Evolutionary conservation across 2,888 invertebrate genomes (phyloP).

Genomic region (Timema cristinae): DNA sequence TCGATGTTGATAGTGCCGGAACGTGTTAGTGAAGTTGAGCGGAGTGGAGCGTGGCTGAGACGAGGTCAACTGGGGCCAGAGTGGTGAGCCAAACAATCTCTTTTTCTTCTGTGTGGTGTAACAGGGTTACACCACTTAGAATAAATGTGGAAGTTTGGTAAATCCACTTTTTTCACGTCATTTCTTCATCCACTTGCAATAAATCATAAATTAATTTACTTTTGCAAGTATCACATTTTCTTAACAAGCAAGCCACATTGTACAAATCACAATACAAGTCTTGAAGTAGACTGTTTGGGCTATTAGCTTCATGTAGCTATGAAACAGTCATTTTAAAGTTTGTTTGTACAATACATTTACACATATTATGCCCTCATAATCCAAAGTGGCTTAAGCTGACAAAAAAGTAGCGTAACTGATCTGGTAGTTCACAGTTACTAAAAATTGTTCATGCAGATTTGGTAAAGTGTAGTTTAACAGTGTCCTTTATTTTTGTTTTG

Average conservation of each 20-base stretch:
- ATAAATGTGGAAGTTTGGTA: not conserved
- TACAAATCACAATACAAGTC: not conserved
- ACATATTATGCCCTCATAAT: not conserved
- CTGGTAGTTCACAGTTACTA: not conserved
- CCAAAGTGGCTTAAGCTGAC: not conserved
- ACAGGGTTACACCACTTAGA: too few species aligned
- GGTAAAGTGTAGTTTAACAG: too few species aligned
- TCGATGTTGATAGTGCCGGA: too few species aligned
- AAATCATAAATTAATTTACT: not conserved
- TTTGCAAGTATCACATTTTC: constrained; percentile 3
- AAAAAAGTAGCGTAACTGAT: constrained; percentile 5
- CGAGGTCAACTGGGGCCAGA: too few species aligned
- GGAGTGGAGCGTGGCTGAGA: too few species aligned
- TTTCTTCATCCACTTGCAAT: not conserved
- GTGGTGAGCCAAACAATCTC: too few species aligned
- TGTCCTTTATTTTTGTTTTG: too few species aligned
- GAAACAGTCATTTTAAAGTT: not conserved
- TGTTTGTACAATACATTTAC: not conserved
- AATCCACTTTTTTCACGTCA: not conserved
- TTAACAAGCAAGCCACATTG: not conserved
- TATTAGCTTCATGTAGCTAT: not conserved
- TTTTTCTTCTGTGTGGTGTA: too few species aligned
- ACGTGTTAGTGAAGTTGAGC: too few species aligned
- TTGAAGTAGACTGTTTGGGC: not conserved
- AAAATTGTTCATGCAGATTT: not conserved